Conservation (phyloP, 2,888 invertebrate species). For the Lepas anatifera region DNA sequence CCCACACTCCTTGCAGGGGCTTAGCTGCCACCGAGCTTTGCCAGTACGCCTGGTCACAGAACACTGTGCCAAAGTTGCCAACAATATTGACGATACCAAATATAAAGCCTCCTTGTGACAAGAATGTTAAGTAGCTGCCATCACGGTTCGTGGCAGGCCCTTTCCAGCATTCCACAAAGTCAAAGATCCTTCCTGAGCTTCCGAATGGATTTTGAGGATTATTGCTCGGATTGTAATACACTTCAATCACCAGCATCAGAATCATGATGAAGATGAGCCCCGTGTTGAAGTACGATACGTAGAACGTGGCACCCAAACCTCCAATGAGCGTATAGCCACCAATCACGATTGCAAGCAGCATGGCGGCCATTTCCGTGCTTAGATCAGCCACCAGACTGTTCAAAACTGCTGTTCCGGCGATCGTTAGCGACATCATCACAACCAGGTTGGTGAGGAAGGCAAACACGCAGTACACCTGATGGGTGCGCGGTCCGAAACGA, state of each 20-base stretch:
- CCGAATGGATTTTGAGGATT: conserved; percentile 21
- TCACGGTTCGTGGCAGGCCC: conserved; percentile 31
- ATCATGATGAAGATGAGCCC: conserved; percentile 32
- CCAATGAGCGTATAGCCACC: conserved; percentile 25
- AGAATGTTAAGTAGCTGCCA: conserved; percentile 32
- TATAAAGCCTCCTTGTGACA: conserved; percentile 27
- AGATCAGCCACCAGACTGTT: conserved; percentile 30
- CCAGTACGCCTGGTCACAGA: conserved; percentile 36
- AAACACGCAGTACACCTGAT: conserved; percentile 32
- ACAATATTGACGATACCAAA: conserved; percentile 13
- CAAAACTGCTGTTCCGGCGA: conserved; percentile 20
- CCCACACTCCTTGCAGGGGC: conserved; percentile 32
- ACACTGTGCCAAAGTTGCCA: conserved; percentile 36
- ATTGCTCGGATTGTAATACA: conserved; percentile 18
- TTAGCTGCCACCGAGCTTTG: conserved; percentile 35
- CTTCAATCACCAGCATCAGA: conserved; percentile 26
- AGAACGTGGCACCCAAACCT: conserved; percentile 32
- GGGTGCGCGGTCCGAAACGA: conserved; percentile 32
- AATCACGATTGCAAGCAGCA: conserved; percentile 29
- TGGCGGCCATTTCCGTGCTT: conserved; percentile 31
- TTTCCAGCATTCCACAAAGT: conserved; percentile 29
- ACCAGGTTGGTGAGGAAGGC: conserved; percentile 34
- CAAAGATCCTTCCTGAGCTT: conserved; percentile 22
- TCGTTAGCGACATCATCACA: conserved; percentile 33
- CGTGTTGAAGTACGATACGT: conserved; percentile 36